A percentile compares a stretch with the other conserved stretches of the same genome.
Conservation (phyloP, 2,113 vertebrate genomes). For the Alethe castanea region DNA sequence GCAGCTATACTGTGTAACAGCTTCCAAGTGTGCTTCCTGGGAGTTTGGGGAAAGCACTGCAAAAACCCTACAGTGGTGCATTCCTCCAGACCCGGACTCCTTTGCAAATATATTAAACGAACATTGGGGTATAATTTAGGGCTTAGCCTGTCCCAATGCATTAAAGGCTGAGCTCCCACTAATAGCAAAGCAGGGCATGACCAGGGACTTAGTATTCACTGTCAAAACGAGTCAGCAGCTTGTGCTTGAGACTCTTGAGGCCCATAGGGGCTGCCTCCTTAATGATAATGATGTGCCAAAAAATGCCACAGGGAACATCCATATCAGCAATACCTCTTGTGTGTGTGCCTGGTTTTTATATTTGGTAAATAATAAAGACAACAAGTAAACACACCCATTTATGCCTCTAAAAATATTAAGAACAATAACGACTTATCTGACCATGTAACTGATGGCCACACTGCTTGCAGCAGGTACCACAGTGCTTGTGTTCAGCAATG, state of each 20-base stretch:
- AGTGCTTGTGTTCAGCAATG: background rate
- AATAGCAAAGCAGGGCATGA: background rate
- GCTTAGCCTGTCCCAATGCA: background rate
- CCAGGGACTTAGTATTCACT: background rate
- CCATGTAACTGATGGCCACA: accelerated
- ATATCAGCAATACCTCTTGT: background rate
- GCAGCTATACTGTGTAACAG: background rate
- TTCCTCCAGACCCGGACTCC: background rate
- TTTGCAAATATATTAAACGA: background rate
- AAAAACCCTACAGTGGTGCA: background rate
- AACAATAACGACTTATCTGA: background rate
- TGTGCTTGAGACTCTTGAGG: background rate
- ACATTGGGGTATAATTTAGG: background rate
- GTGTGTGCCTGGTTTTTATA: background rate
- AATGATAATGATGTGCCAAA: background rate
- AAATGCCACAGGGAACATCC: background rate
- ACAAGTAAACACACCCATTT: background rate
- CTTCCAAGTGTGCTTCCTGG: background rate
- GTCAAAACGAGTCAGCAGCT: background rate
- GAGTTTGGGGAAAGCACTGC: background rate
- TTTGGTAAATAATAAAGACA: background rate
- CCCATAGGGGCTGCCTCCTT: background rate
- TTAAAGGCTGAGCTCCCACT: background rate
- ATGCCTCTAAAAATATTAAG: background rate
- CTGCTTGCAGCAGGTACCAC: background rate